phyloP scores from a whole-genome alignment of 2,888 invertebrate species.

The Lithophane leautieri region DNA sequence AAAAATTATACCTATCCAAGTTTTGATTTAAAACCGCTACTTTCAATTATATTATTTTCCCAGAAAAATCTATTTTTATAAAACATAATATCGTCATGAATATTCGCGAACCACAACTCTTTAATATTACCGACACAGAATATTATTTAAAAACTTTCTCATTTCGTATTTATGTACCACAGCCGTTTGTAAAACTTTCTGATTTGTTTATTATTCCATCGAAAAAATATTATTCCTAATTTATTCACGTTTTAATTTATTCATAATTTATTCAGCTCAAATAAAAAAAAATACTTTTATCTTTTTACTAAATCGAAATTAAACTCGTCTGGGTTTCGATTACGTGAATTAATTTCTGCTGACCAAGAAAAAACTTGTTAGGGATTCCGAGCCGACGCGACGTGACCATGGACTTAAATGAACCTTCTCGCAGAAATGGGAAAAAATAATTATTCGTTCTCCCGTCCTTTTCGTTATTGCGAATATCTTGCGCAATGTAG shows the following conservation, averaged over 20 bases:
- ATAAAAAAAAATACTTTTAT: slow-evolving; percentile 44
- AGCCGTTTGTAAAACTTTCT: slow-evolving; percentile 33
- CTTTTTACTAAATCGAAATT: slow-evolving; percentile 64
- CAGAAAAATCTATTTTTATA: background rate
- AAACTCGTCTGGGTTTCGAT: slow-evolving; percentile 66
- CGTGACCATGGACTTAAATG: slow-evolving; percentile 73
- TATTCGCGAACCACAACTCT: slow-evolving; percentile 31
- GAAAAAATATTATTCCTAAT: slow-evolving; percentile 34
- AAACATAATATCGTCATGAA: slow-evolving; percentile 31
- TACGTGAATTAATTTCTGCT: slow-evolving; percentile 75
- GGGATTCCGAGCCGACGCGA: slow-evolving; percentile 69
- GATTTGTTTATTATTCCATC: slow-evolving; percentile 46
- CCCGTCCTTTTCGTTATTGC: slow-evolving; percentile 61
- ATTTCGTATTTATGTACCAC: slow-evolving; percentile 37
- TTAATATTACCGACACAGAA: slow-evolving; percentile 11
- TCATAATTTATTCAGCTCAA: slow-evolving; percentile 34
- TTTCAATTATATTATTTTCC: slow-evolving; percentile 17
- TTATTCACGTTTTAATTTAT: slow-evolving; percentile 33
- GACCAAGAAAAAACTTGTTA: slow-evolving; percentile 74
- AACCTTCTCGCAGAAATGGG: slow-evolving; percentile 65
- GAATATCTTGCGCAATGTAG: slow-evolving; percentile 66
- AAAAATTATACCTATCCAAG: background rate
- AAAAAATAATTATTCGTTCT: slow-evolving; percentile 72
- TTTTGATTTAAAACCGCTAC: slow-evolving; percentile 32
- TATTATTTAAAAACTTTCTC: slow-evolving; percentile 40